These are phyloP conservation scores for Thelaira solivaga DNA, from an alignment of 2,888 invertebrate genomes.

Conservation along the genomic window DNA sequence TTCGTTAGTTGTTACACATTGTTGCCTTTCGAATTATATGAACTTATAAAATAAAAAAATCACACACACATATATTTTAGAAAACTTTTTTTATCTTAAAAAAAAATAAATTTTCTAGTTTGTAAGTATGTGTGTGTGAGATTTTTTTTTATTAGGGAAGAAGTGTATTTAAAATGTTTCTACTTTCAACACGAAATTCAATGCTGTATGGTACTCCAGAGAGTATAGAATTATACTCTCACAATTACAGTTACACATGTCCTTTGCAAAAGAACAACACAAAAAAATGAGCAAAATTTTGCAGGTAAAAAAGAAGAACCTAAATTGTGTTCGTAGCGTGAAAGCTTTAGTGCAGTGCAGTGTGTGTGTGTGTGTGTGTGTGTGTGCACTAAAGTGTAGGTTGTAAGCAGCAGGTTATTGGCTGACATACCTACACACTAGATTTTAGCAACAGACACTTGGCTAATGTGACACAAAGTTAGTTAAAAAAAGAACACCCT, in stretches of 20 bases:
- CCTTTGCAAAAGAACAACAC: not conserved
- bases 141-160: not conserved
- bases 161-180: slow-evolving; percentile 11
- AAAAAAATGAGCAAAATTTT: not conserved
- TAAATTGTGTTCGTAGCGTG: not conserved
- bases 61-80: not conserved
- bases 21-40: slow-evolving; percentile 2
- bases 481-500: too few relatives aligned
- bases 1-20: slow-evolving; percentile 30
- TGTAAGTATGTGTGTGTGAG: too few relatives aligned
- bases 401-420: slow-evolving; percentile 32
- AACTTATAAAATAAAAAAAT: not conserved
- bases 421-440: not conserved
- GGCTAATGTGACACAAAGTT: slow-evolving; percentile 50
- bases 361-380: not conserved
- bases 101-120: too few relatives aligned
- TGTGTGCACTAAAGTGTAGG: not conserved
- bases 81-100: too few relatives aligned
- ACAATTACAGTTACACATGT: not conserved
- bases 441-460: slow-evolving; percentile 21
- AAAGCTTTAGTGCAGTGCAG: not conserved
- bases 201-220: slow-evolving; percentile 43
- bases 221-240: slow-evolving; percentile 11
- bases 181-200: slow-evolving; percentile 41
- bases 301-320: not conserved